phyloP scores from a whole-genome alignment of 2,888 invertebrate species.

The Orthonevra nobilis region DNA sequence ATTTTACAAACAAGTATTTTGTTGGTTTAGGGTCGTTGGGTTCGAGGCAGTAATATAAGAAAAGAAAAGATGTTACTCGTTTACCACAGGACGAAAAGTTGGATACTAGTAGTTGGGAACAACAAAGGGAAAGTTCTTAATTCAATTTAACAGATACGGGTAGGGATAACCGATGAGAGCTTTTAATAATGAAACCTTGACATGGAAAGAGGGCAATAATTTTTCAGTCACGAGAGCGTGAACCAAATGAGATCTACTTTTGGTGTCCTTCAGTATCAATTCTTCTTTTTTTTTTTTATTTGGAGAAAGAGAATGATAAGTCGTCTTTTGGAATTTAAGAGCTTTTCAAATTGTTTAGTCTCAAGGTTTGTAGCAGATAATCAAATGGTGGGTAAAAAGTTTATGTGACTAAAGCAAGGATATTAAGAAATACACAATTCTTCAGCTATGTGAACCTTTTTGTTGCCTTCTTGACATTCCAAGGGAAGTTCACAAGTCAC shows the following conservation, averaged over 20 bases:
- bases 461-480: too few relatives aligned
- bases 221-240: conserved; percentile 7
- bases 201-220: conserved; percentile 41
- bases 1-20: conserved; percentile 39
- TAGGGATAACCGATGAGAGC: conserved; percentile 35
- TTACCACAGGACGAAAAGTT: too few relatives aligned
- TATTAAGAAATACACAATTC: too few relatives aligned
- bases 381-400: not conserved
- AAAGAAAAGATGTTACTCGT: too few relatives aligned
- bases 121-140: conserved; percentile 18
- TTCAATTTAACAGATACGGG: conserved; percentile 33
- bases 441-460: too few relatives aligned
- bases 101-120: not conserved
- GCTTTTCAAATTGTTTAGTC: not conserved
- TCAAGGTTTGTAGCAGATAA: conserved; percentile 4
- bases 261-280: conserved; percentile 9
- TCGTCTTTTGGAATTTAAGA: too few relatives aligned
- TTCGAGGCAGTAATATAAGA: too few relatives aligned
- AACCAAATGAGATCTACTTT: conserved; percentile 3
- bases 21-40: too few relatives aligned
- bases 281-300: not conserved
- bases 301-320: too few relatives aligned
- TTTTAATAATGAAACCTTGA: conserved; percentile 48
- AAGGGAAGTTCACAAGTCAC: too few relatives aligned
- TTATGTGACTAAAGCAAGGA: not conserved